Base-by-base conservation (phyloP, 2,888 invertebrate species). In the Atethmia centrago region DNA sequence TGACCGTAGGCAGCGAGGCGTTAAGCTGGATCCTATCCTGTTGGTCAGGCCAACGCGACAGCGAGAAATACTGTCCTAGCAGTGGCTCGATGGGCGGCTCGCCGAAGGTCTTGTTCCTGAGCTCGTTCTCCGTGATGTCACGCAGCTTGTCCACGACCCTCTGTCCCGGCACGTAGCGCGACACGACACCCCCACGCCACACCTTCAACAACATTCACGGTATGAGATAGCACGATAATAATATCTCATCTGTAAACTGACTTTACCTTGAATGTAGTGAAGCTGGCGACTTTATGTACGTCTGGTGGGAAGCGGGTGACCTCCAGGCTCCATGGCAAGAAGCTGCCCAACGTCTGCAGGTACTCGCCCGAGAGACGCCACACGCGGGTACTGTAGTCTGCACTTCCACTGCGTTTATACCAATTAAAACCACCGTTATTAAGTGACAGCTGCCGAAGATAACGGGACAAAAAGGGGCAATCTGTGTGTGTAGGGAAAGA, bases 261-360 rank as follows among this genome's bases (percentile, higher is more conserved):
- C 5, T 31, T 69, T 16, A 98, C 98, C 94, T 98, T 97, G 70
- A 98, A 95, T 0, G 98, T 98, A 31, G 98, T 98, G 67, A 97
- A 98, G 87, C 98, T 98, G 79, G 97, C 98, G 40, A 97, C 96
- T 90, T 98, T 97, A 84, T 96, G 96, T 12, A 98, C 97, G 91
- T 99, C 98, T 0, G 97, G 97, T 7, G 98, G 98, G 82, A 97
- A 93, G 53, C 97, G 96, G 28, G 94, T 87, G n/a, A 96, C 93
- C 3, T 96, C 93, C 56, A 96, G 94, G 42, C 94, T 93, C 97
- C 98, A 98, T 1, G 97, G 95, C 86, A 97, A 94, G 84, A 97
- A 97, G 68, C 98, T 97, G 69, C 98, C 98, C 83, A 98, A 95
- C 9, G 98, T 98, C 83, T 98, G 98, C 84, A 98, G 89, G 89